A percentile compares a stretch with the other conserved stretches of the same genome.
Conservation (phyloP, 2,888 invertebrate genomes). For the Yponomeuta cagnagella region DNA sequence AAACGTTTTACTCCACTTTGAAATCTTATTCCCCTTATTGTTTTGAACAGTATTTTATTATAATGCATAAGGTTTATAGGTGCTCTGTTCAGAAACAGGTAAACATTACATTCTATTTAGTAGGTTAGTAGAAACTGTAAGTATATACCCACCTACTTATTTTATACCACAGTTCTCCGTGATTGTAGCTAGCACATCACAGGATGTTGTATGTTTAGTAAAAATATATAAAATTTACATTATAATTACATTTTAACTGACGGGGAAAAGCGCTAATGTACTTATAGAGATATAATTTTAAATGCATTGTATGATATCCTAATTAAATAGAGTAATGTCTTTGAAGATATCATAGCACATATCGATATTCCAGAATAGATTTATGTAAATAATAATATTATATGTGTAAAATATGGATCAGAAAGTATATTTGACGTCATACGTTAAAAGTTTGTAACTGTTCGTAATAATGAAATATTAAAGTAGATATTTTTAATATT, state of each 20-base stretch:
- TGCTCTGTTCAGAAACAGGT: neutral
- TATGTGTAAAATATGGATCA: neutral
- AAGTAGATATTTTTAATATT: neutral
- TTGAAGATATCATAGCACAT: conserved; percentile 22
- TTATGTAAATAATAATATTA: neutral
- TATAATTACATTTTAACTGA: conserved; percentile 24
- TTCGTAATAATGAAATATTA: no score
- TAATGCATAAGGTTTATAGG: neutral
- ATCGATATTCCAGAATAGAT: conserved; percentile 19
- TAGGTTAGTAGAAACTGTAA: neutral
- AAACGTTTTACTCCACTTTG: no score
- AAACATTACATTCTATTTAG: neutral
- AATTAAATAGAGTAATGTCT: conserved; percentile 16
- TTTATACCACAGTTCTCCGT: neutral
- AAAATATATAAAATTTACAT: neutral
- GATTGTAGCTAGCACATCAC: conserved; percentile 7
- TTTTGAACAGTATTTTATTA: no score
- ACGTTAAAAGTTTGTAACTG: no score
- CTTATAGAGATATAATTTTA: conserved; percentile 40
- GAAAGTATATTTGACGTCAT: neutral
- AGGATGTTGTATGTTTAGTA: conserved; percentile 6
- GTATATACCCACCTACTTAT: neutral
- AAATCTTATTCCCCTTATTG: no score
- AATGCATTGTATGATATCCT: conserved; percentile 10
- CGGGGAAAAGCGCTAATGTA: conserved; percentile 74